Percentiles rank a stretch among this genome's conserved stretches.
phyloP scores from a whole-genome alignment of 2,888 invertebrate genomes.

The Eupeodes latifasciatus region DNA sequence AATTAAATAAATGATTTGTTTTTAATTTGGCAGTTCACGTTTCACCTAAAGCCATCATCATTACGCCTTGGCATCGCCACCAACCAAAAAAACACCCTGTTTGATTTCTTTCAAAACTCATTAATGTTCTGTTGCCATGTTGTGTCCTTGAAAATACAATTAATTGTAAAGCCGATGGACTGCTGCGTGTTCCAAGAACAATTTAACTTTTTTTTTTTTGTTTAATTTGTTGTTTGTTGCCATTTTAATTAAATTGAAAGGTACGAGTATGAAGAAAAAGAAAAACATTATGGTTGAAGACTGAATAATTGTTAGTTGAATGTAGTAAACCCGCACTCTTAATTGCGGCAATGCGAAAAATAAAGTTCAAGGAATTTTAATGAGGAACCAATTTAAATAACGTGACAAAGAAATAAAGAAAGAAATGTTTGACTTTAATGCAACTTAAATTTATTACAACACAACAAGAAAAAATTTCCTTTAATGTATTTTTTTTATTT shows the following conservation, averaged over 20 bases:
- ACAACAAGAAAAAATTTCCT: no score
- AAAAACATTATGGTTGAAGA: conserved; percentile 21
- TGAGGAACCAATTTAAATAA: neutral
- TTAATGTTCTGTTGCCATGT: conserved; percentile 38
- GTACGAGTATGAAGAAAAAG: neutral
- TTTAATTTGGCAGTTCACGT: no score
- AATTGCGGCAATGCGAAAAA: neutral
- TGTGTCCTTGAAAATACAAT: conserved; percentile 58
- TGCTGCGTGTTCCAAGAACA: conserved; percentile 37
- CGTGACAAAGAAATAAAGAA: neutral
- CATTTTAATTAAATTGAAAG: conserved; percentile 74
- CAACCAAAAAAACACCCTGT: conserved; percentile 13
- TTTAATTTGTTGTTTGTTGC: neutral
- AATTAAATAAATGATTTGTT: no score
- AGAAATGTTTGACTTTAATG: neutral
- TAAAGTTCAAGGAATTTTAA: conserved; percentile 17
- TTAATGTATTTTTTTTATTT: neutral
- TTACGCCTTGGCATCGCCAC: no score
- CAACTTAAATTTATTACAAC: neutral
- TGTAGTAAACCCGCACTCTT: neutral
- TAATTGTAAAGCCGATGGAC: conserved; percentile 52
- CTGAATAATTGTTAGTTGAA: conserved; percentile 5
- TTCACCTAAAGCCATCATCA: no score
- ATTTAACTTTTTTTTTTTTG: conserved; percentile 30
- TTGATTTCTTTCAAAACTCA: conserved; percentile 23